Conservation (phyloP, 2,888 invertebrate genomes). For the Zhuqinia jingwanae region DNA sequence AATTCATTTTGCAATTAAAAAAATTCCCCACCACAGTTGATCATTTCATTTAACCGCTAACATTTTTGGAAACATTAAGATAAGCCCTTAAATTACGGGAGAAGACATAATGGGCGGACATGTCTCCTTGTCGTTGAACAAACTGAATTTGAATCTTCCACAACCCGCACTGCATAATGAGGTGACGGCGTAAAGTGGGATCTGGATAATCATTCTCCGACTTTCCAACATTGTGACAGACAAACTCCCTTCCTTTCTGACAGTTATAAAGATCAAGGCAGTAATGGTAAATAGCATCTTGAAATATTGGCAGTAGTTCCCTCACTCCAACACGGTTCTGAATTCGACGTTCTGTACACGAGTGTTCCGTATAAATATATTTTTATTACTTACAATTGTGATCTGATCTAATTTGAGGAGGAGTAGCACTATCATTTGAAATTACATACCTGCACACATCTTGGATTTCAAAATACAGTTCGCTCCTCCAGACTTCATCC, state of each 20-base stretch:
- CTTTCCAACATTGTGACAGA: constrained; percentile 38
- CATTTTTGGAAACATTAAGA: neutral
- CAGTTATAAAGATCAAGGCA: constrained; percentile 43
- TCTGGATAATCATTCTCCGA: constrained; percentile 25
- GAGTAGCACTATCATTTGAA: too few species aligned
- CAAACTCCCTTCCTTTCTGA: constrained; percentile 40
- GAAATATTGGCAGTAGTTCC: constrained; percentile 17
- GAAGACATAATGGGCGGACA: constrained; percentile 4
- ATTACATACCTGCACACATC: too few species aligned
- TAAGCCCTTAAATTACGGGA: neutral
- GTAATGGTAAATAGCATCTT: constrained; percentile 55
- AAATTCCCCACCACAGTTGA: too few species aligned
- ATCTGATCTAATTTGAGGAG: too few species aligned
- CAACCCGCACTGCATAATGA: constrained; percentile 6
- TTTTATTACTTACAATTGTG: too few species aligned
- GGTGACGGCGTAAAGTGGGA: neutral
- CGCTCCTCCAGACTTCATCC: too few species aligned
- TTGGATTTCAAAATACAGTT: too few species aligned
- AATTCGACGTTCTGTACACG: neutral
- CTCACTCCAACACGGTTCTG: neutral
- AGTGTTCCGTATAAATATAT: too few species aligned
- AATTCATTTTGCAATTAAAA: neutral
- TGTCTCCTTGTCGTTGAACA: neutral
- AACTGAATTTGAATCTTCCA: constrained; percentile 38
- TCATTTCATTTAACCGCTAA: neutral